Evolutionary conservation across 2,797 vertebrate species (phyloP).

Genomic region (Micropoecilia bifurca): DNA sequence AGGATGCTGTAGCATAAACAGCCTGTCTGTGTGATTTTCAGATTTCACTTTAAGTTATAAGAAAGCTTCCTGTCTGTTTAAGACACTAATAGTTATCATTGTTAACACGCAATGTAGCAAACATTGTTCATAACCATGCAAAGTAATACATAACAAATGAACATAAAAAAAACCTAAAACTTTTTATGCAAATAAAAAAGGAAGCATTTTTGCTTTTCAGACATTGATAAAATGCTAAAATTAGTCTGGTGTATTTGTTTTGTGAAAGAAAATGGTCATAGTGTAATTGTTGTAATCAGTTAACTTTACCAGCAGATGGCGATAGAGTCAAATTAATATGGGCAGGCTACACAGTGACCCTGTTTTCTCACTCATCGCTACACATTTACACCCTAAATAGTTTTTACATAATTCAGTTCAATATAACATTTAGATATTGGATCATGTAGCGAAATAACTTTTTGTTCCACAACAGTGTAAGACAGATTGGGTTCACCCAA

Average conservation of each 20-base stretch:
- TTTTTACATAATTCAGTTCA: background rate
- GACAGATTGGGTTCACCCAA: background rate
- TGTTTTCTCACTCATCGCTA: no score
- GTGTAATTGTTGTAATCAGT: background rate
- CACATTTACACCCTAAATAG: background rate
- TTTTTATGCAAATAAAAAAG: no score
- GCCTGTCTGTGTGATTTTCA: background rate
- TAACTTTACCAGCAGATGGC: constrained; percentile 55
- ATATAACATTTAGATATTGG: accelerated
- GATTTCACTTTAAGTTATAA: background rate
- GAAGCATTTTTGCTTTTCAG: background rate
- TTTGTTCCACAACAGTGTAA: background rate
- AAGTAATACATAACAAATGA: background rate
- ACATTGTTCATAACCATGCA: background rate
- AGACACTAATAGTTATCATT: background rate
- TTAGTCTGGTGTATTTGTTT: background rate
- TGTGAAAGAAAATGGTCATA: background rate
- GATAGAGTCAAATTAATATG: constrained; percentile 34
- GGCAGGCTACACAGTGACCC: background rate
- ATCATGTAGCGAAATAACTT: background rate
- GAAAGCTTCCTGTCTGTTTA: background rate
- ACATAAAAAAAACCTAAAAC: background rate
- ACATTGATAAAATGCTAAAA: background rate
- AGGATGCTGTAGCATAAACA: background rate
- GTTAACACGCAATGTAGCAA: background rate